These are phyloP conservation scores for Thalassoma bifasciatum DNA, from an alignment of 2,113 vertebrate species.

Conservation along the genomic window DNA sequence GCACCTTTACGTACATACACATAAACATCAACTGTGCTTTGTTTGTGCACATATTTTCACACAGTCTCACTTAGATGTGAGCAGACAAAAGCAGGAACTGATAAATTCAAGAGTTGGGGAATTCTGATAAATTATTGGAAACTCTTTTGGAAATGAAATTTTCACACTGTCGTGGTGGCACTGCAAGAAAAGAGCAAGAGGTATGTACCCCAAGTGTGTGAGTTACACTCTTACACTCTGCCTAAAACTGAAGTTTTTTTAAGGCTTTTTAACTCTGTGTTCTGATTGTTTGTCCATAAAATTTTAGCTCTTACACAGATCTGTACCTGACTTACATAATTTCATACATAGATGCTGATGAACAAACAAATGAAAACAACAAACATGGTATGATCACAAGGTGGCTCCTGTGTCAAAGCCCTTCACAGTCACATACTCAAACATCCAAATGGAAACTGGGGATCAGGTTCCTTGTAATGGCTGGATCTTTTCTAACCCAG, in stretches of 20 bases:
- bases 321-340: too few relatives aligned
- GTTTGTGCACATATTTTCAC: not conserved
- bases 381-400: too few relatives aligned
- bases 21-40: not conserved
- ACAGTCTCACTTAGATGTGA: not conserved
- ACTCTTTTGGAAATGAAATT: not conserved
- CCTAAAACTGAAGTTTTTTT: not conserved
- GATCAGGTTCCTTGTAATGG: too few relatives aligned
- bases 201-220: not conserved
- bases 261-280: not conserved
- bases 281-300: not conserved
- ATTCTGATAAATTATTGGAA: constrained; percentile 19
- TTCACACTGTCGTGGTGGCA: too few relatives aligned
- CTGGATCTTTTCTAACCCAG: not conserved
- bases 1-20: not conserved
- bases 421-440: too few relatives aligned
- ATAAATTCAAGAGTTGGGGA: not conserved
- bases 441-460: too few relatives aligned
- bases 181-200: too few relatives aligned
- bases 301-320: not conserved
- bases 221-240: constrained; percentile 17
- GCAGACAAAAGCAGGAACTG: constrained; percentile 8
- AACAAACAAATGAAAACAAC: too few relatives aligned
- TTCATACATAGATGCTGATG: too few relatives aligned
- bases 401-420: too few relatives aligned